These are phyloP conservation scores for Xiphophorus birchmanni DNA, from an alignment of 2,797 vertebrate genomes.

Conservation along the genomic window DNA sequence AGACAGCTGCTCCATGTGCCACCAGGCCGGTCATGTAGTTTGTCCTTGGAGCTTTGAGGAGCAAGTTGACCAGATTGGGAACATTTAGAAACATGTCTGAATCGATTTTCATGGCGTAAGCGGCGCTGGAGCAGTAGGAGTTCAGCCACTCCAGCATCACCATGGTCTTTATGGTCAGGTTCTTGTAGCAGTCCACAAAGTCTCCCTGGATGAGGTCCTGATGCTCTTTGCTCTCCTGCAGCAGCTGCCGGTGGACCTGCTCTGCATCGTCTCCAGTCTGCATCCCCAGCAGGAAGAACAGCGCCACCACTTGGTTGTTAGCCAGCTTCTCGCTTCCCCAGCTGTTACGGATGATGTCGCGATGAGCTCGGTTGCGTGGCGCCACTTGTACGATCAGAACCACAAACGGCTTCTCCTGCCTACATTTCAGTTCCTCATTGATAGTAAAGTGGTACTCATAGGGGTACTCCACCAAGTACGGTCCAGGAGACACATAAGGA, in stretches of 20 bases:
- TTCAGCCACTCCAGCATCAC: slow-evolving; percentile 68
- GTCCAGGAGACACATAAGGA: slow-evolving; percentile 51
- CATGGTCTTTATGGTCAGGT: slow-evolving; percentile 79
- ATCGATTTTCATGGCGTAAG: slow-evolving; percentile 79
- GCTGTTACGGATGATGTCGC: slow-evolving; percentile 67
- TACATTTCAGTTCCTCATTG: slow-evolving; percentile 68
- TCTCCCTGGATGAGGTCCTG: slow-evolving; percentile 74
- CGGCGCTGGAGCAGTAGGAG: slow-evolving; percentile 53
- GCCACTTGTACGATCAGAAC: slow-evolving; percentile 69
- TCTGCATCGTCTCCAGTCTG: neutral
- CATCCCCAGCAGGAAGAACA: slow-evolving; percentile 78
- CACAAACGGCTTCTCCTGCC: slow-evolving; percentile 63
- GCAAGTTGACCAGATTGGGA: slow-evolving; percentile 36
- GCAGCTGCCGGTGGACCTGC: slow-evolving; percentile 43
- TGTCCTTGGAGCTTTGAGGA: slow-evolving; percentile 19
- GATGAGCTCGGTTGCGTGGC: slow-evolving; percentile 8
- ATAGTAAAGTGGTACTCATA: slow-evolving; percentile 68
- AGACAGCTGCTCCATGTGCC: neutral
- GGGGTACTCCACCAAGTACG: slow-evolving; percentile 69
- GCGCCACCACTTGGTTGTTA: slow-evolving; percentile 39
- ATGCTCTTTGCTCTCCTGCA: slow-evolving; percentile 63
- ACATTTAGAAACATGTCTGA: slow-evolving; percentile 79
- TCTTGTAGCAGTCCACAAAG: slow-evolving; percentile 80
- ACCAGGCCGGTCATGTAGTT: slow-evolving; percentile 67
- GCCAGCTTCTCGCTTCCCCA: slow-evolving; percentile 76